A percentile compares a stretch with the other conserved stretches of the same genome.
Evolutionary conservation across 2,113 vertebrate genomes (phyloP).

Genomic region (Elachura formosa): DNA sequence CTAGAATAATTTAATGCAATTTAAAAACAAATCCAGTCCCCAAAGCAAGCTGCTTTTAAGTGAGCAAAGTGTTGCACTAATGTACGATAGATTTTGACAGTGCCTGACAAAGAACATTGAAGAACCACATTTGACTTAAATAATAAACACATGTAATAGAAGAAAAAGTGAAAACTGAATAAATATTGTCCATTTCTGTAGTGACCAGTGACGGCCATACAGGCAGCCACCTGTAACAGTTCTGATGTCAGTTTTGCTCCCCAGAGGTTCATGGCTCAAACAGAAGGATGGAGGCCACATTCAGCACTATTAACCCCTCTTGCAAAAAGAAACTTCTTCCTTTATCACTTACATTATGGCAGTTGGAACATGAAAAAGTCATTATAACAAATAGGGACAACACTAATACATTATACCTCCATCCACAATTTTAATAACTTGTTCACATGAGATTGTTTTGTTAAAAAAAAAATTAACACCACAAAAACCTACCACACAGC

Average conservation of each 20-base stretch:
- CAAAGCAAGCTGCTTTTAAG: not conserved
- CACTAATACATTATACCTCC: not conserved
- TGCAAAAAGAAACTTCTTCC: rapidly evolving
- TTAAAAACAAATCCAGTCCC: not conserved
- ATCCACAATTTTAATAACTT: not conserved
- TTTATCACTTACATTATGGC: not conserved
- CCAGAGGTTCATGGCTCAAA: not conserved
- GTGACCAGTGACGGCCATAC: not conserved
- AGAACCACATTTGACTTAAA: not conserved
- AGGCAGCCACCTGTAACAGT: not conserved
- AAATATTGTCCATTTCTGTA: not conserved
- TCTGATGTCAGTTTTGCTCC: not conserved
- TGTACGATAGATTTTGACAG: rapidly evolving
- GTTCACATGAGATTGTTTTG: rapidly evolving
- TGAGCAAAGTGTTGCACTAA: not conserved
- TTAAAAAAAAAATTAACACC: not conserved
- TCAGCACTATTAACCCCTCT: not conserved
- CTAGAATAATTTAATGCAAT: not conserved
- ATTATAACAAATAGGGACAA: not conserved
- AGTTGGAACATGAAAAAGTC: not conserved
- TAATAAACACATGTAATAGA: not conserved
- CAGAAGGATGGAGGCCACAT: rapidly evolving
- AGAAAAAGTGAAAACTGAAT: not conserved
- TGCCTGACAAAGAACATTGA: not conserved
- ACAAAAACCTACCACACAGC: not conserved